phyloP scores from a whole-genome alignment of 1,140 invertebrate genomes.

The Wasmannia auropunctata region DNA sequence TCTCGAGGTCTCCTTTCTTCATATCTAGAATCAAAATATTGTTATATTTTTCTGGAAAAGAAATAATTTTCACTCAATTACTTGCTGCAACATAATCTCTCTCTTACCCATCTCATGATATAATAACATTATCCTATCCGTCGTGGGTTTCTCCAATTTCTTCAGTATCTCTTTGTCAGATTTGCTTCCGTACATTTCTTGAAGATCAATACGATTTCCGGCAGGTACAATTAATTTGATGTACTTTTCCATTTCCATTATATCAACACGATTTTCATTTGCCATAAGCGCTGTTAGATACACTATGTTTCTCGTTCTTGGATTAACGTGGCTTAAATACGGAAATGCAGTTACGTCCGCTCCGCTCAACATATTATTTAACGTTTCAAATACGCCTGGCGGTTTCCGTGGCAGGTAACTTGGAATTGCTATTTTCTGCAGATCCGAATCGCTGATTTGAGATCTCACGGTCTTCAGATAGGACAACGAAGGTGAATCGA shows the following conservation, averaged over 20 bases:
- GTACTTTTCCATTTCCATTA: slow-evolving; percentile 77
- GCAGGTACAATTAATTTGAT: slow-evolving; percentile 80
- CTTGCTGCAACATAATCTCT: neutral
- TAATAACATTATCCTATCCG: slow-evolving; percentile 78
- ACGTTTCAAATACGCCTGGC: slow-evolving; percentile 89
- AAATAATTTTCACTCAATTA: neutral
- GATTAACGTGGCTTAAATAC: slow-evolving; percentile 89
- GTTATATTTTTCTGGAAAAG: neutral
- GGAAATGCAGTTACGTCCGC: slow-evolving; percentile 87
- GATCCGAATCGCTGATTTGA: slow-evolving; percentile 85
- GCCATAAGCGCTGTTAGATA: slow-evolving; percentile 86
- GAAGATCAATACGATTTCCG: slow-evolving; percentile 79
- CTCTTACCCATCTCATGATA: slow-evolving; percentile 80
- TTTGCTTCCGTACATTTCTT: slow-evolving; percentile 77
- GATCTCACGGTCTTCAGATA: slow-evolving; percentile 79
- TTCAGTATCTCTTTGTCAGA: slow-evolving; percentile 76
- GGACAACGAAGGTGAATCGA: slow-evolving; percentile 92
- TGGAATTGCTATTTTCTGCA: slow-evolving; percentile 88
- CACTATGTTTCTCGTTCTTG: slow-evolving; percentile 90
- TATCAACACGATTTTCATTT: slow-evolving; percentile 59
- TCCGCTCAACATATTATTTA: slow-evolving; percentile 88
- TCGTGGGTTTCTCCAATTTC: slow-evolving; percentile 70
- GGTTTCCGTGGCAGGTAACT: slow-evolving; percentile 88
- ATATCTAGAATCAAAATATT: slow-evolving; percentile 85
- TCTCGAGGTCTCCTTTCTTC: slow-evolving; percentile 90